Evolutionary conservation across 2,113 vertebrate species (phyloP), one percentile per base, ranked within the genome.

Genomic region (Melanerpes formicivorus): DNA sequence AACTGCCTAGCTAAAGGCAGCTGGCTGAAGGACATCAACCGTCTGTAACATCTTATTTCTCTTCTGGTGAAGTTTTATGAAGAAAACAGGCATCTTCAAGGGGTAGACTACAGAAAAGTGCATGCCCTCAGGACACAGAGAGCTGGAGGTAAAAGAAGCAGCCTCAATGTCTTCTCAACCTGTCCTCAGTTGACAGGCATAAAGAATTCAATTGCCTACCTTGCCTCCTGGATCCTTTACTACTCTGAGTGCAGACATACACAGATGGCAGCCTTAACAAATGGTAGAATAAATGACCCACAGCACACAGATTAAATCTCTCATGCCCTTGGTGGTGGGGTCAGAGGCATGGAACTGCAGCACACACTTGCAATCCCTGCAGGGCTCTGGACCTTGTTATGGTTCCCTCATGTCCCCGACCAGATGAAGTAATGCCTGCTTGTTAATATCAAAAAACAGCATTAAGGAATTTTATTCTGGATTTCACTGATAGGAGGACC

Each of bases 291-390:
- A 10, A 16, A 3, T 8, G 7, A 29, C 18, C 10, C 54, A 6
- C 11, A 9, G 25, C 25, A 11, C 34, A 3, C 0, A 7, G 63
- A 4, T 11, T 4, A 4, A 13, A 3, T 1, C 27, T 30, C 42
- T 3, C 2, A 9, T 2, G 14, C 54, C 42, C 64, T 6, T 8
- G 26, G 14, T 14, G 54, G 25, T 5, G 7, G 7, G 7, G 7
- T 0, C 3, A 11, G 15, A 2, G 21, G 10, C 7, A 1, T 1
- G 14, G 3, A 10, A 3, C 18, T 4, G 1, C 2, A 14, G 3
- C 10, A 3, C 18, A 3, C 5, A 3, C 67, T 22, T 23, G 40
- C 27, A n/a, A 15, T 5, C 29, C 9, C 16, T 1, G 8, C 5
- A 5, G 3, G 1, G 25, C 40, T 15, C n/a, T 6, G 4, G 5